Evolutionary conservation across 2,113 vertebrate genomes (phyloP).

Genomic region (Varanus salvator): DNA sequence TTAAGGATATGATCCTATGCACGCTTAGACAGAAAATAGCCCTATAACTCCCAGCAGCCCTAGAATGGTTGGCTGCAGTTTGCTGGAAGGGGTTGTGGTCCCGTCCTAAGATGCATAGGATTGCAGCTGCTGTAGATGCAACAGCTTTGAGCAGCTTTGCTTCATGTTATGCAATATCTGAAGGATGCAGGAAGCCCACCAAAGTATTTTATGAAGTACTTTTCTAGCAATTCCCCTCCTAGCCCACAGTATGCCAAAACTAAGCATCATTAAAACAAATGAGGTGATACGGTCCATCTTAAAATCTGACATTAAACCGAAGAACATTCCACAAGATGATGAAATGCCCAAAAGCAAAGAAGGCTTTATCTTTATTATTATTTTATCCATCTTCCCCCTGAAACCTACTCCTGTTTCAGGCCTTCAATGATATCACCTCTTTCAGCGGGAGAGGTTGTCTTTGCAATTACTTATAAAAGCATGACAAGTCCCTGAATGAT

Average conservation of each 20-base stretch:
- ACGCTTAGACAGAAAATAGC: too few species aligned
- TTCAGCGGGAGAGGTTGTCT: background rate
- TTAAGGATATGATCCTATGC: too few species aligned
- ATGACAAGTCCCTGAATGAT: constrained; percentile 1
- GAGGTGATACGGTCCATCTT: background rate
- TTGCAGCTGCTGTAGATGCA: background rate
- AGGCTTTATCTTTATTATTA: background rate
- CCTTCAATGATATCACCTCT: background rate
- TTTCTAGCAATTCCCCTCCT: background rate
- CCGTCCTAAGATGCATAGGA: too few species aligned
- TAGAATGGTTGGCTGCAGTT: too few species aligned
- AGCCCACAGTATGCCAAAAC: background rate
- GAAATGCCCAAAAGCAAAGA: background rate
- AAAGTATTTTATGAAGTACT: background rate
- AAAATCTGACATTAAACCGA: background rate
- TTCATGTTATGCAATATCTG: background rate
- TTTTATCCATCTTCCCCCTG: background rate
- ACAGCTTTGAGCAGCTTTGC: background rate
- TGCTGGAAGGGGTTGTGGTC: too few species aligned
- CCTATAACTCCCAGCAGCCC: too few species aligned
- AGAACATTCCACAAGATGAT: background rate
- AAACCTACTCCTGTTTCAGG: background rate
- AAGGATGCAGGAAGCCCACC: background rate
- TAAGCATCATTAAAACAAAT: constrained; percentile 4
- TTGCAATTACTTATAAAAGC: background rate